Conservation (phyloP, 2,113 vertebrate species). For the Promerops cafer region DNA sequence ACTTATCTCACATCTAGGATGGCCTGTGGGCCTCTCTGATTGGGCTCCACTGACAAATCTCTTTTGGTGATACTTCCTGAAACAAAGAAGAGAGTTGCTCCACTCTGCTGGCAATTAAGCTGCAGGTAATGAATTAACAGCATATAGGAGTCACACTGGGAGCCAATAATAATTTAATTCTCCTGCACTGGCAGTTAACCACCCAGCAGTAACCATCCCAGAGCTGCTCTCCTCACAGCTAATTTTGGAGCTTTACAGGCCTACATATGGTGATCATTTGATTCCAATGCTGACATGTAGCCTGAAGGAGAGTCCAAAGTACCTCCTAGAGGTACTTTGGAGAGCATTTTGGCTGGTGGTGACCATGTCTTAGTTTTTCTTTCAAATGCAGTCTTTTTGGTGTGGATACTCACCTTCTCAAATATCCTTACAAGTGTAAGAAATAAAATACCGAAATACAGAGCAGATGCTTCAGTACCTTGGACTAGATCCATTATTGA, state of each 20-base stretch:
- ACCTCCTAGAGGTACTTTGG: neutral
- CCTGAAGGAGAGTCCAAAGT: neutral
- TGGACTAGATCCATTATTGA: constrained; percentile 43
- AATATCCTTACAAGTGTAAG: constrained; percentile 21
- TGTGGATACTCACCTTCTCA: constrained; percentile 20
- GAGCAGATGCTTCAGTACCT: constrained; percentile 30
- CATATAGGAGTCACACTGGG: neutral
- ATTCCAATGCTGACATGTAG: neutral
- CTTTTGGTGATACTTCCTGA: neutral
- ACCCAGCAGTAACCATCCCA: neutral
- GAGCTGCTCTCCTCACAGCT: neutral
- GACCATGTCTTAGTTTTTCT: neutral
- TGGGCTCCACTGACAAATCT: neutral
- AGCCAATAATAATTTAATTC: constrained; percentile 41
- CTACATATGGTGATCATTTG: constrained; percentile 1
- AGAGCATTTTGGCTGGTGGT: neutral
- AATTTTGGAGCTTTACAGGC: neutral
- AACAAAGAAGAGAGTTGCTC: neutral
- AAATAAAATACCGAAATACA: neutral
- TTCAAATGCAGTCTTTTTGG: neutral
- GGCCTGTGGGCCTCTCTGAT: neutral
- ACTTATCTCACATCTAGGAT: neutral
- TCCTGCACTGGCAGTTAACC: constrained; percentile 1
- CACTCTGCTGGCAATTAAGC: neutral
- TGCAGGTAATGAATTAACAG: constrained; percentile 12